Percentiles rank a stretch among this genome's conserved stretches.
phyloP scores from a whole-genome alignment of 2,888 invertebrate genomes.

The Scaptomyza tumidula region DNA sequence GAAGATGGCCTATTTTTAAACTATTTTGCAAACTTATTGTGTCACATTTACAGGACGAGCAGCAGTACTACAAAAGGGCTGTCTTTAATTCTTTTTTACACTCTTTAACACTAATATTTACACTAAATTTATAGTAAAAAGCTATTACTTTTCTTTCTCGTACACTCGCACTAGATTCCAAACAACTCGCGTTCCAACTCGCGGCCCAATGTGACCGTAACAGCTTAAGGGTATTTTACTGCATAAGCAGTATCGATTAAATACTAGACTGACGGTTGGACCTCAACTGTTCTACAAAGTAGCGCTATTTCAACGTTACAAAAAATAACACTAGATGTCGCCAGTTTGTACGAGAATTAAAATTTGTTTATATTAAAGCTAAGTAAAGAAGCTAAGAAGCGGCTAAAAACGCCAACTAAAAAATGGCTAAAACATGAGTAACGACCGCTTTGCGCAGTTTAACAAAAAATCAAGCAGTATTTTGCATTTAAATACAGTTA shows the following conservation, averaged over 20 bases:
- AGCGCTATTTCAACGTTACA: conserved; percentile 15
- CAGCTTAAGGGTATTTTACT: not conserved
- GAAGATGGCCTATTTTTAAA: conserved; percentile 1
- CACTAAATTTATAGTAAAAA: conserved; percentile 15
- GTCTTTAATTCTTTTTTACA: not conserved
- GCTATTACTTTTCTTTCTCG: conserved; percentile 42
- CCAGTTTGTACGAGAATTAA: not conserved
- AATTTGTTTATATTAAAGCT: no score
- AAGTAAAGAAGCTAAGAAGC: no score
- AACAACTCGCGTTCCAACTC: conserved; percentile 57
- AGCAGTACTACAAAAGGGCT: not conserved
- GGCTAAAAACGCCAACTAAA: not conserved
- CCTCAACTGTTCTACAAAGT: not conserved
- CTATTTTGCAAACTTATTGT: not conserved
- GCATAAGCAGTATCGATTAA: conserved; percentile 11
- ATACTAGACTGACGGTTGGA: conserved; percentile 13
- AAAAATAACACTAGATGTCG: conserved; percentile 16
- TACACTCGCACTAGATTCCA: conserved; percentile 42
- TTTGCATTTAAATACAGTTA: not conserved
- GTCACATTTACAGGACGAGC: not conserved
- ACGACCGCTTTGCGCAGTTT: no score
- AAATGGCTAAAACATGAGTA: no score
- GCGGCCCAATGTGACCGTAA: conserved; percentile 51
- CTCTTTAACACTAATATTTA: conserved; percentile 3
- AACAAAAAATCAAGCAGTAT: no score